These are phyloP conservation scores for Apis dorsata DNA, from an alignment of 1,140 invertebrate genomes.

Conservation along the genomic window DNA sequence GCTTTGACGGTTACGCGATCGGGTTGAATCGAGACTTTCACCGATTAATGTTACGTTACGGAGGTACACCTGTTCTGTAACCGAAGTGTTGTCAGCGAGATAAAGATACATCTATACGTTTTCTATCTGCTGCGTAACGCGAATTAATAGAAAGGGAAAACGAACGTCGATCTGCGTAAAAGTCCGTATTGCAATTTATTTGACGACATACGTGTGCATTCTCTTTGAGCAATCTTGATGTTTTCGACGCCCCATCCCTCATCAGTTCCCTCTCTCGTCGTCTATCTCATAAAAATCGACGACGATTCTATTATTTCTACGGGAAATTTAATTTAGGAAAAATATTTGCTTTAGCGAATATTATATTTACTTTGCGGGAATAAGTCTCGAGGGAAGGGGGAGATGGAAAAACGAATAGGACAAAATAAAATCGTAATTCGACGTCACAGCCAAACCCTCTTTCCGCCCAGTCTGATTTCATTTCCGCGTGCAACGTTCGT, in stretches of 20 bases:
- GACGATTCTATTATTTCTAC: background rate
- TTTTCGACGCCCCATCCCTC: conserved; percentile 22
- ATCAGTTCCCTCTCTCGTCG: background rate
- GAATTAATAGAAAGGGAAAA: conserved; percentile 25
- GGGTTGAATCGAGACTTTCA: conserved; percentile 62
- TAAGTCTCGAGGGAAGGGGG: no score
- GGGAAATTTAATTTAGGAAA: background rate
- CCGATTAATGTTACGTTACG: conserved; percentile 50
- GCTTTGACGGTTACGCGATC: conserved; percentile 52
- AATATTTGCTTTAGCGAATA: no score
- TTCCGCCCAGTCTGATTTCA: conserved; percentile 1
- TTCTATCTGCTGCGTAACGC: conserved; percentile 30
- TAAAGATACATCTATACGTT: conserved; percentile 35
- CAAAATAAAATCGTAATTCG: conserved; percentile 3
- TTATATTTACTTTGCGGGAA: no score
- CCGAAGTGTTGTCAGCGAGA: conserved; percentile 29
- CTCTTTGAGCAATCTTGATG: conserved; percentile 26
- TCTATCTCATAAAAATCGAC: background rate
- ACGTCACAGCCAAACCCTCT: background rate
- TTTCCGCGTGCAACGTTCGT: conserved; percentile 44
- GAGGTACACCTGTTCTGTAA: conserved; percentile 48
- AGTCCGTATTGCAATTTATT: background rate
- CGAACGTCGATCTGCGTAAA: conserved; percentile 27
- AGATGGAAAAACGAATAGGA: no score
- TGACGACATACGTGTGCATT: conserved; percentile 19